A percentile compares a stretch with the other conserved stretches of the same genome.
Evolutionary conservation across 2,113 vertebrate genomes (phyloP).

Genomic region (Galeopterus variegatus): DNA sequence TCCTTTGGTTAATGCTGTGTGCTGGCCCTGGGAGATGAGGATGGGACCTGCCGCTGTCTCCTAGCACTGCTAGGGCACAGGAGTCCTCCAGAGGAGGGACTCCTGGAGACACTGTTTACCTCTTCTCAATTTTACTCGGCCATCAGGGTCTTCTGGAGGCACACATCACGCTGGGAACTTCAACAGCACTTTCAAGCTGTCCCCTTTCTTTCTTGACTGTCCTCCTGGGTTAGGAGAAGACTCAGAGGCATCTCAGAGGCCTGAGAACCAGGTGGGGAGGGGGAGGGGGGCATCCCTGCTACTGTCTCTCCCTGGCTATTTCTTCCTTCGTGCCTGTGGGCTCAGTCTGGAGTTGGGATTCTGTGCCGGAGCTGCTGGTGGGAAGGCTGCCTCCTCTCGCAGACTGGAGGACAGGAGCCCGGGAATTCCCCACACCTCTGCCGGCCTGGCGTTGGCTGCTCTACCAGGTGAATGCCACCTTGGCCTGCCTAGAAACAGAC

Average conservation of each 20-base stretch:
- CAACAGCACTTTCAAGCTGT: fast-evolving
- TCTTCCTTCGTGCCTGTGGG: neutral
- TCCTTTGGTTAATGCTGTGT: neutral
- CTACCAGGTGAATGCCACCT: neutral
- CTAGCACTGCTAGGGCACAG: neutral
- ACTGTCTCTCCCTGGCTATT: neutral
- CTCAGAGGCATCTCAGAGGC: neutral
- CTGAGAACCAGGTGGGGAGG: neutral
- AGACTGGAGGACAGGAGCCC: neutral
- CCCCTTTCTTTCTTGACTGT: neutral
- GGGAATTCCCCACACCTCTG: neutral
- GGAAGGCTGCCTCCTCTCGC: neutral
- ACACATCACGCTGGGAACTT: neutral
- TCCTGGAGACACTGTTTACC: neutral
- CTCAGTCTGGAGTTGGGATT: neutral
- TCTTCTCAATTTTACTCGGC: neutral
- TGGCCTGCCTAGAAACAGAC: neutral
- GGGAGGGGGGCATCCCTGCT: neutral
- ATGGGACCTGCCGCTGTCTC: neutral
- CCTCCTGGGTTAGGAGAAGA: neutral
- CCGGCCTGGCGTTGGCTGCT: neutral
- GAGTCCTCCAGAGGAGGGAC: neutral
- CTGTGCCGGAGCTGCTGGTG: neutral
- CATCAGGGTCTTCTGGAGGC: neutral
- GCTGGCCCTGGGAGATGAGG: neutral